A percentile compares a stretch with the other conserved stretches of the same genome.
Evolutionary conservation across 2,888 invertebrate genomes (phyloP).

Genomic region (Nasonia oneida): DNA sequence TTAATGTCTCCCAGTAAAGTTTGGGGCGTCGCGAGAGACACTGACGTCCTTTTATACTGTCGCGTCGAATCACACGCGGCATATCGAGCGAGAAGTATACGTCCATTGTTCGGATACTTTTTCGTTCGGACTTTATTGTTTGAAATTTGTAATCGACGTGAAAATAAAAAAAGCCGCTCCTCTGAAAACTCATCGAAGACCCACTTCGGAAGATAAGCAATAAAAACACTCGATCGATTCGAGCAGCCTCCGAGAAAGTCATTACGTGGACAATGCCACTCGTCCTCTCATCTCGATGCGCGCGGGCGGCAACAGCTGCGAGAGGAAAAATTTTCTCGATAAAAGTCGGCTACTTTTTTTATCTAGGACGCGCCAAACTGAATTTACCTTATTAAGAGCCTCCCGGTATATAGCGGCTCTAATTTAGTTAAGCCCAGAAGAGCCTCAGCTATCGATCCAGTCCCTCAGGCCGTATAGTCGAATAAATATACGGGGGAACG

Average conservation of each 20-base stretch:
- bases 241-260: constrained; percentile 16
- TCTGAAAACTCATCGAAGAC: neutral
- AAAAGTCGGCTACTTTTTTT: neutral
- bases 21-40: too few relatives aligned
- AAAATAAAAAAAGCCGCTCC: neutral
- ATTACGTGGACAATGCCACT: constrained; percentile 41
- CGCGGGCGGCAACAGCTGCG: neutral
- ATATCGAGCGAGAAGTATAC: too few relatives aligned
- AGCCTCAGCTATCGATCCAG: constrained; percentile 19
- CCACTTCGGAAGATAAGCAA: neutral
- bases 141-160: too few relatives aligned
- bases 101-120: too few relatives aligned
- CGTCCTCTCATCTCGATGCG: constrained; percentile 13
- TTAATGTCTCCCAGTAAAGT: too few relatives aligned
- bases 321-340: neutral
- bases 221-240: constrained; percentile 8
- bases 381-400: constrained; percentile 47
- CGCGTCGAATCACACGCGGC: too few relatives aligned
- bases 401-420: neutral
- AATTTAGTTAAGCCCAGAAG: constrained; percentile 38
- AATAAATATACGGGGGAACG: neutral
- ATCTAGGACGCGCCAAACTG: constrained; percentile 28
- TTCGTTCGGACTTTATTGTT: too few relatives aligned
- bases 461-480: neutral
- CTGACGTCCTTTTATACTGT: too few relatives aligned